Evolutionary conservation across 2,888 invertebrate species (phyloP), one percentile per base, ranked within the genome.

Genomic region (Campoplex nolae): DNA sequence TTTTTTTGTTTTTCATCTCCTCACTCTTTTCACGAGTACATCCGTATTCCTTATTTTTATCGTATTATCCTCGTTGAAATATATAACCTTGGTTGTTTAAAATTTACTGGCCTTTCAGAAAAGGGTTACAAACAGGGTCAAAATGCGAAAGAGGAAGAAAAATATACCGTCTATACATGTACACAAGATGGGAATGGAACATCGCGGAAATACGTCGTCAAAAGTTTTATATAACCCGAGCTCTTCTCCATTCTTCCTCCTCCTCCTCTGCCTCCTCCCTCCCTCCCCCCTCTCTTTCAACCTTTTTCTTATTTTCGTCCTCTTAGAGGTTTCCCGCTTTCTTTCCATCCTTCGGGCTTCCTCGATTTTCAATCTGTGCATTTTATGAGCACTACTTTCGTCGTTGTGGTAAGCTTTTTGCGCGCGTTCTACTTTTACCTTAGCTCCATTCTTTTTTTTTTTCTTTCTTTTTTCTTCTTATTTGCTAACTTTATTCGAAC

Each of bases 291-390:
- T 42, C 13, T 28, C 68, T n/a, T 23, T 79, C 74, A 35, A 13
- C 65, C n/a, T 7, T 62, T 62, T 58, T 71, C 67, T 56, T 67
- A 70, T 78, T 70, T 65, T 76, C 75, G 83, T 62, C 79, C 38
- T 76, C 51, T 45, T 58, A 71, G 51, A 76, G 75, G 65, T 70
- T 83, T 82, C 77, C 68, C 74, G 65, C 81, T 78, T 70, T 73
- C 54, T 77, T 56, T 28, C 35, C 67, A 54, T 85, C 70, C 56
- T 62, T 70, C 79, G 51, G 62, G 68, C 84, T 62, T 62, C 76
- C 81, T 67, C 85, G 81, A 81, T 85, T 85, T 85, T 85, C 85
- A 85, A 85, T 85, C 81, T 85, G 76, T 81, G 81, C 81, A 81
- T 85, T 85, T 85, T 81, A 81, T 77, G 77, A 85, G 76, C 76